Evolutionary conservation across 23 tunicate genomes (phyloP).

Genomic region (Diplosoma virens): DNA sequence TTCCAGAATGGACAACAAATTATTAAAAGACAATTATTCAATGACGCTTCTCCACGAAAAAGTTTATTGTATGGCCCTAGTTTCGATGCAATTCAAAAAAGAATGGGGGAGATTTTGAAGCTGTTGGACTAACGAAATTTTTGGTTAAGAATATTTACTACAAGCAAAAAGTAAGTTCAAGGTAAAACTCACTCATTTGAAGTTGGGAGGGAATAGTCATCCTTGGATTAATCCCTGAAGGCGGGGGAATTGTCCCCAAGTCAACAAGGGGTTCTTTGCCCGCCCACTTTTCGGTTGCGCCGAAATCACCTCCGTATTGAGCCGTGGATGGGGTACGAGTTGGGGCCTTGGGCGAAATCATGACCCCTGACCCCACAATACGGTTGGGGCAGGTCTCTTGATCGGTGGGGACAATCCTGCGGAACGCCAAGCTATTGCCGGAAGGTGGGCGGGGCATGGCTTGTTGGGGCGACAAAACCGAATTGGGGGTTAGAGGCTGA

Average conservation of each 20-base stretch:
- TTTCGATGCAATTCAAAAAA: too few species aligned
- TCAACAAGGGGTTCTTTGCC: slow-evolving; percentile 71
- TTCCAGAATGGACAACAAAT: too few species aligned
- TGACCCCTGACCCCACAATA: slow-evolving; percentile 27
- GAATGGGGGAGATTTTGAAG: too few species aligned
- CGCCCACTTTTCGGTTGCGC: slow-evolving; percentile 33
- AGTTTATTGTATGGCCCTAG: too few species aligned
- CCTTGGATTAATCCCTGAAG: slow-evolving; percentile 53
- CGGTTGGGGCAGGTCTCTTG: slow-evolving; percentile 63
- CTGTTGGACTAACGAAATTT: too few species aligned
- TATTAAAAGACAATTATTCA: too few species aligned
- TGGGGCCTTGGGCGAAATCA: slow-evolving; percentile 11
- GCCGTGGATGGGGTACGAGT: slow-evolving; percentile 1
- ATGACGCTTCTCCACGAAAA: too few species aligned
- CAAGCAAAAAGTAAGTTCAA: neutral
- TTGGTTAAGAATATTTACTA: neutral
- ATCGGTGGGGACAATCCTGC: slow-evolving; percentile 32
- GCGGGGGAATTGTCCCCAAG: slow-evolving; percentile 45
- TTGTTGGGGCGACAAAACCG: neutral
- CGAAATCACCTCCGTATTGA: neutral
- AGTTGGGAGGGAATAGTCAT: slow-evolving; percentile 43
- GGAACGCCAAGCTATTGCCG: neutral
- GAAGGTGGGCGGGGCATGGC: slow-evolving; percentile 18
- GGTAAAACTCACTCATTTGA: slow-evolving; percentile 30
- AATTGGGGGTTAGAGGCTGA: slow-evolving; percentile 7